Conservation (phyloP, 2,113 vertebrate genomes). For the Odocoileus virginianus region DNA sequence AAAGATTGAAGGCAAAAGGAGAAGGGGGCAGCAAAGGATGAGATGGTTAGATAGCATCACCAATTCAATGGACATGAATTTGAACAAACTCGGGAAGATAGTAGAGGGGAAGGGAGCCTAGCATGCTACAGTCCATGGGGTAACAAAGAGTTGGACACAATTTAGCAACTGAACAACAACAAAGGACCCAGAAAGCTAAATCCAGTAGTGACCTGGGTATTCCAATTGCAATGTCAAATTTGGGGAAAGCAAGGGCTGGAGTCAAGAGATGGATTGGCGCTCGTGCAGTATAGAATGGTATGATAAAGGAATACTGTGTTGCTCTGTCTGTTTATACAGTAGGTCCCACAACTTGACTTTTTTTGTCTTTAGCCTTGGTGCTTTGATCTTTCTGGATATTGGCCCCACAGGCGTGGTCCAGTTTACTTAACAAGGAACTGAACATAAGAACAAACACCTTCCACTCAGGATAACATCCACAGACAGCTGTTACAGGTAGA, state of each 20-base stretch:
- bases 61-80: background rate
- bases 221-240: slow-evolving; percentile 5
- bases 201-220: slow-evolving; percentile 8
- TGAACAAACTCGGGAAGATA: background rate
- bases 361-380: slow-evolving; percentile 45
- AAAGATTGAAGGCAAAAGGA: background rate
- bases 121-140: background rate
- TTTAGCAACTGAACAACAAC: background rate
- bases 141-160: background rate
- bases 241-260: background rate
- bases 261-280: background rate
- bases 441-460: slow-evolving; percentile 42
- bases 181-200: slow-evolving; percentile 26
- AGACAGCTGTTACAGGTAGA: background rate
- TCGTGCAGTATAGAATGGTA: background rate
- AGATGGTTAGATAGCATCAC: background rate
- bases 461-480: background rate
- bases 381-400: slow-evolving; percentile 48
- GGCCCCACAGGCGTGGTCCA: background rate
- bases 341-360: slow-evolving; percentile 11
- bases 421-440: slow-evolving; percentile 43
- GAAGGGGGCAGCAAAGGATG: background rate
- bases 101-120: background rate
- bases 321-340: background rate
- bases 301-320: background rate